Conservation (phyloP, 1,140 invertebrate genomes). For the Danaus melanippus region DNA sequence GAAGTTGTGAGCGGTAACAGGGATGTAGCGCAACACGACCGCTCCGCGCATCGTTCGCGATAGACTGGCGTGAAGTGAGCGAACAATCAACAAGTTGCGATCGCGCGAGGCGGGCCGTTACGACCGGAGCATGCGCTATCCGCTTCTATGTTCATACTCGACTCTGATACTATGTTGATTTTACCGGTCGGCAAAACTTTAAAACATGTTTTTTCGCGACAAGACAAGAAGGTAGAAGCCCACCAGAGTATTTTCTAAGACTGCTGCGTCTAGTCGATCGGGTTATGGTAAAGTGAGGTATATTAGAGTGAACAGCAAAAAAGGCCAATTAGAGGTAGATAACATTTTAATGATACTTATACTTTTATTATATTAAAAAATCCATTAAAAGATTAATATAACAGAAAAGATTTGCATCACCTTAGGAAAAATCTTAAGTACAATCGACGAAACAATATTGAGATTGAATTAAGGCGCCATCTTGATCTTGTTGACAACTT, state of each 20-base stretch:
- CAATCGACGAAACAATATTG: constrained; percentile 28
- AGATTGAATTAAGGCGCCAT: constrained; percentile 14
- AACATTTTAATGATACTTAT: not conserved
- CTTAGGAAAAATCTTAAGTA: constrained; percentile 6
- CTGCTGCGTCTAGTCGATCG: not conserved
- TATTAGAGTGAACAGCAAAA: no score
- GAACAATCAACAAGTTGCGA: constrained; percentile 69
- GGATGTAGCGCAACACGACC: constrained; percentile 47
- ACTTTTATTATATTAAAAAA: not conserved
- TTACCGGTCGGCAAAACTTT: constrained; percentile 20
- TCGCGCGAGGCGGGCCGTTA: constrained; percentile 48
- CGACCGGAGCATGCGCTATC: constrained; percentile 56
- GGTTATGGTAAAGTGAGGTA: no score
- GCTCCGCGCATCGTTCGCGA: constrained; percentile 62
- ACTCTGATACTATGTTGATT: constrained; percentile 44
- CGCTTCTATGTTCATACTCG: constrained; percentile 56
- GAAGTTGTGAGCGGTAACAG: constrained; percentile 53
- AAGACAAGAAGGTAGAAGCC: constrained; percentile 41
- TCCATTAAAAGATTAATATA: no score
- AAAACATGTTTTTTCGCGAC: constrained; percentile 49
- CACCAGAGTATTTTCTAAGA: constrained; percentile 24
- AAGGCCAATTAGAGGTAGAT: no score
- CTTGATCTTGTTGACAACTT: constrained; percentile 9
- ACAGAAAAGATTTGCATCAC: no score
- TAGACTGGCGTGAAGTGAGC: constrained; percentile 64